Evolutionary conservation across 2,113 vertebrate species (phyloP), one percentile per base, ranked within the genome.

Genomic region (Clupea harengus): DNA sequence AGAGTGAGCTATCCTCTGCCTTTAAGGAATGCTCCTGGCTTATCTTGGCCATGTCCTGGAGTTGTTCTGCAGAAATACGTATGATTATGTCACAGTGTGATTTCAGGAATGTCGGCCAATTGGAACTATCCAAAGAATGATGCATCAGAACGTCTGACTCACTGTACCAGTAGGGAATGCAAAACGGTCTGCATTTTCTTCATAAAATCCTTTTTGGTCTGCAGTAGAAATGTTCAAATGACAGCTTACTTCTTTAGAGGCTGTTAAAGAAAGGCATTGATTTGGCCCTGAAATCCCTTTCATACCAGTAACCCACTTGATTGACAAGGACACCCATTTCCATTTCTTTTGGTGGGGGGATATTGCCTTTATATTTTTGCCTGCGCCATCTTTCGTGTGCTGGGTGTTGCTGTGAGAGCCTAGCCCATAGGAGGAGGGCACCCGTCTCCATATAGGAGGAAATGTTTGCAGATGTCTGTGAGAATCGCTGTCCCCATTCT

Each of bases 381-480:
- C 39, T 1, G 39, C 39, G 2, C 39, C 39, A 39, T 39, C 39
- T 39, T 39, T 2, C 2, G 39, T 39, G 39, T 39, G 39, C 39
- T 39, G 39, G 39, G 39, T 1, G 39, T 39, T 39, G 39, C 39
- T 39, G 39, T 39, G 39, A 39, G 2, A 39, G 39, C 39, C 39
- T 39, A 39, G 39, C 39, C 39, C 39, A 39, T 39, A 39, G 39
- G 39, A 39, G 39, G 39, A 39, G 39, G 39, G 39, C 39, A 49
- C 10, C 47, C 10, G 47, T 39, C 39, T 39, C 39, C 67, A 78
- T 15, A 32, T 13, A 44, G 72, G 32, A 39, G 28, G 72, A 78
- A 78, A 78, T 78, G 72, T 78, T 78, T 32, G 28, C 72, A 78
- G 64, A 72, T 64, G 60, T n/a, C 60, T 64, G 60, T 25, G 28